Evolutionary conservation across 2,888 invertebrate genomes (phyloP).

Genomic region (Tachina fera): DNA sequence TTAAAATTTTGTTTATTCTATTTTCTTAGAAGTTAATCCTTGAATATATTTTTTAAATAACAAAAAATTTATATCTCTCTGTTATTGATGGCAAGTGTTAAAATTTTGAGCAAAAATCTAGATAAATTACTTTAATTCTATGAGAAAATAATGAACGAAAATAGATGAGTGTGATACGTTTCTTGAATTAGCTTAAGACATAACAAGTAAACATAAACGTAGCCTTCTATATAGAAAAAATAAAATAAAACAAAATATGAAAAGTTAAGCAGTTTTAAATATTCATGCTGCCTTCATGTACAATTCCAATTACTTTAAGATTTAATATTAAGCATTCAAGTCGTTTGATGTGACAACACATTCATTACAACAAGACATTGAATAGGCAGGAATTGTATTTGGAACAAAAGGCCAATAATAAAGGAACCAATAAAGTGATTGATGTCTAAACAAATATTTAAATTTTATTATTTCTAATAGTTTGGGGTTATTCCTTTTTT

Average conservation of each 20-base stretch:
- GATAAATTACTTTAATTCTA: neutral
- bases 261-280: conserved; percentile 20
- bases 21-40: too few species aligned
- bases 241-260: conserved; percentile 14
- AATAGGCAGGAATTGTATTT: conserved; percentile 1
- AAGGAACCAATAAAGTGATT: conserved; percentile 41
- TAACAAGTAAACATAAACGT: conserved; percentile 8
- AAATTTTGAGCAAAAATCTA: neutral
- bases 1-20: too few species aligned
- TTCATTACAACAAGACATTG: conserved; percentile 2
- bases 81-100: neutral
- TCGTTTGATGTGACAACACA: conserved; percentile 17
- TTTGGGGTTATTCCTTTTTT: conserved; percentile 3
- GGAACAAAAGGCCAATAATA: conserved; percentile 8
- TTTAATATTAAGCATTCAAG: conserved; percentile 1
- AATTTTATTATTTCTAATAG: conserved; percentile 63
- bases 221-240: neutral
- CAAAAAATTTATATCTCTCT: neutral
- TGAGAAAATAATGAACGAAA: conserved; percentile 52
- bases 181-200: neutral
- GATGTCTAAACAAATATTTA: conserved; percentile 53
- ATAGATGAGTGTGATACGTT: conserved; percentile 62
- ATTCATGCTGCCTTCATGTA: neutral
- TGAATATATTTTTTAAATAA: too few species aligned
- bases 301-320: conserved; percentile 22